Evolutionary conservation across 2,113 vertebrate species (phyloP).

Genomic region (Empidonax alnorum): DNA sequence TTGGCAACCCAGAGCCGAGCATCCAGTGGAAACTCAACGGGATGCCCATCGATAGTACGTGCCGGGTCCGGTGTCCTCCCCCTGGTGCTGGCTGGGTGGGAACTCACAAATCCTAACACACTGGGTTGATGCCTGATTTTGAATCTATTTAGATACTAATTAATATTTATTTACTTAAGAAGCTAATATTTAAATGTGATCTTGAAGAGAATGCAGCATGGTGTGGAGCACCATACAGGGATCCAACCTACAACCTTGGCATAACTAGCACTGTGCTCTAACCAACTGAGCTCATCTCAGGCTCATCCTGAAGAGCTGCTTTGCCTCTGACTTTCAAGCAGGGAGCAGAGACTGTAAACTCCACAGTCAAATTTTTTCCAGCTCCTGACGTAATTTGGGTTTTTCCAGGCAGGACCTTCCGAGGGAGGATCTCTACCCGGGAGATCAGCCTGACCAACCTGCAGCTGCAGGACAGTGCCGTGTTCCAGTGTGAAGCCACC

Average conservation of each 20-base stretch:
- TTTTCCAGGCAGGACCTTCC: slow-evolving; percentile 60
- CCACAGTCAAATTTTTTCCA: accelerated
- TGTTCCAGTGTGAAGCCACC: slow-evolving; percentile 92
- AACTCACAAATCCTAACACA: accelerated
- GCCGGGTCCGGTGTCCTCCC: background rate
- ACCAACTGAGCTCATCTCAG: too few relatives aligned
- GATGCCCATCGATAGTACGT: slow-evolving; percentile 80
- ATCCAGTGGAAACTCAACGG: slow-evolving; percentile 89
- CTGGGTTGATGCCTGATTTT: accelerated
- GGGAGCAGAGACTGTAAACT: background rate
- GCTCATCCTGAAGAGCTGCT: background rate
- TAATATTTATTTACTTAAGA: background rate
- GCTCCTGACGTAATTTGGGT: background rate
- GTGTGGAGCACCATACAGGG: background rate
- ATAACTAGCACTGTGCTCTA: too few relatives aligned
- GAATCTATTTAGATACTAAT: accelerated
- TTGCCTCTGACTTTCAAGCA: background rate
- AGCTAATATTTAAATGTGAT: background rate
- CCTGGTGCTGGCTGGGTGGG: background rate
- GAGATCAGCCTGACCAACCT: slow-evolving; percentile 84
- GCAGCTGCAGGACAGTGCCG: slow-evolving; percentile 85
- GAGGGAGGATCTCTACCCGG: slow-evolving; percentile 62
- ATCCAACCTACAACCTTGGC: too few relatives aligned
- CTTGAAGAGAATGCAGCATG: background rate
- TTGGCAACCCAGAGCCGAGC: slow-evolving; percentile 83